Conservation (phyloP, 1,140 invertebrate species). For the Drosophila insularis region DNA sequence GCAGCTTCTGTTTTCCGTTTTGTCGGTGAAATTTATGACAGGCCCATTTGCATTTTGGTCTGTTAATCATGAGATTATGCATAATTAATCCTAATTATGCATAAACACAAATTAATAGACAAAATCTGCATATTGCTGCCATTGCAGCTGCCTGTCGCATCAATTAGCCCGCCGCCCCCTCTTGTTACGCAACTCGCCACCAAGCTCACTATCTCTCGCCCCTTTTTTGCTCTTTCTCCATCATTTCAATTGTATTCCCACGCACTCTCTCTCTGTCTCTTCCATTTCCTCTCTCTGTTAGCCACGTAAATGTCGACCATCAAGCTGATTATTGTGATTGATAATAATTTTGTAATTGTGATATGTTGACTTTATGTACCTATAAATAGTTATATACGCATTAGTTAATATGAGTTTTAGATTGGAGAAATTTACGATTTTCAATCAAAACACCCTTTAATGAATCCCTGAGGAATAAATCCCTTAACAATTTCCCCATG, state of each 20-base stretch:
- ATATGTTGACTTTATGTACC: not conserved
- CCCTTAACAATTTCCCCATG: too few species aligned
- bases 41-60: conserved; percentile 66
- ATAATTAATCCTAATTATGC: conserved; percentile 78
- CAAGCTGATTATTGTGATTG: conserved; percentile 31
- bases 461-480: too few species aligned
- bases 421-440: not conserved
- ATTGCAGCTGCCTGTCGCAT: conserved; percentile 49
- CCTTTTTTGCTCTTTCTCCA: too few species aligned
- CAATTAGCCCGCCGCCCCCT: conserved; percentile 40
- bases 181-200: not conserved
- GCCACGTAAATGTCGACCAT: not conserved
- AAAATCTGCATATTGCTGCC: conserved; percentile 59
- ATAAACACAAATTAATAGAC: conserved; percentile 77
- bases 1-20: conserved; percentile 6
- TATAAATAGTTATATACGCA: not conserved
- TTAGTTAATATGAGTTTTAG: not conserved
- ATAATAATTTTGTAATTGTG: conserved; percentile 24
- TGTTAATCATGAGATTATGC: conserved; percentile 78
- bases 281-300: too few species aligned
- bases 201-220: too few species aligned
- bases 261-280: not conserved
- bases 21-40: conserved; percentile 18
- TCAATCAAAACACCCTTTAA: too few species aligned
- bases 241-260: conserved; percentile 41